Conservation (phyloP, 1,140 invertebrate genomes). For the Lepidurus packardi region DNA sequence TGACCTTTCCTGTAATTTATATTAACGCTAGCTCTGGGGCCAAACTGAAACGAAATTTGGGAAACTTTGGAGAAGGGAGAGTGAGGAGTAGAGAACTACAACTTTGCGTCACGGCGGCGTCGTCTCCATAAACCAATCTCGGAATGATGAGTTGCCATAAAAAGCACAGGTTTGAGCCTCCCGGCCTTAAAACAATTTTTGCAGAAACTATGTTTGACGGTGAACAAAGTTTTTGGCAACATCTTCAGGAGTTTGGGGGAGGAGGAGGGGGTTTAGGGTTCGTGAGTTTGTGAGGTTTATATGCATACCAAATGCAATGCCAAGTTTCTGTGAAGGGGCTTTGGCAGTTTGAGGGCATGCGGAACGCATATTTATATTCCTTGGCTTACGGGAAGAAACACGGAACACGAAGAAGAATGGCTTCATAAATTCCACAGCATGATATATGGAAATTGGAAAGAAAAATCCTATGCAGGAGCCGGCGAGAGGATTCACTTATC, state of each 20-base stretch:
- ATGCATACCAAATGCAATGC: slow-evolving; percentile 21
- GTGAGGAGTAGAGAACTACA: neutral
- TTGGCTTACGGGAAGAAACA: slow-evolving; percentile 14
- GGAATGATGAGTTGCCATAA: neutral
- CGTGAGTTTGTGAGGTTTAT: neutral
- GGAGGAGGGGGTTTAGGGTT: neutral
- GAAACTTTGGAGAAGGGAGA: neutral
- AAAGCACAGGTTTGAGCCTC: neutral
- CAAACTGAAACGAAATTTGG: neutral
- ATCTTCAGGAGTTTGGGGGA: neutral
- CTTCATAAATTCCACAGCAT: slow-evolving; percentile 8
- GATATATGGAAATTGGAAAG: slow-evolving; percentile 19
- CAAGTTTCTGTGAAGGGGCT: slow-evolving; percentile 9
- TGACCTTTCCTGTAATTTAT: neutral
- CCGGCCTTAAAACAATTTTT: neutral
- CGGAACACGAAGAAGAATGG: slow-evolving; percentile 21
- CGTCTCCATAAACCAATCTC: slow-evolving; percentile 12
- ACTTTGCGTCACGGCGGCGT: neutral
- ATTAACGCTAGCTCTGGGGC: neutral
- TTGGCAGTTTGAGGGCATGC: slow-evolving; percentile 20
- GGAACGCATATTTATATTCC: slow-evolving; percentile 22
- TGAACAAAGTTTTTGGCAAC: slow-evolving; percentile 13
- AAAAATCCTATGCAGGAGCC: slow-evolving; percentile 11
- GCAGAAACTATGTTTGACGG: neutral
- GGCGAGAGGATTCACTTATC: slow-evolving; percentile 18